phyloP scores from a whole-genome alignment of 2,888 invertebrate species.

The Agonopterix heracliana region DNA sequence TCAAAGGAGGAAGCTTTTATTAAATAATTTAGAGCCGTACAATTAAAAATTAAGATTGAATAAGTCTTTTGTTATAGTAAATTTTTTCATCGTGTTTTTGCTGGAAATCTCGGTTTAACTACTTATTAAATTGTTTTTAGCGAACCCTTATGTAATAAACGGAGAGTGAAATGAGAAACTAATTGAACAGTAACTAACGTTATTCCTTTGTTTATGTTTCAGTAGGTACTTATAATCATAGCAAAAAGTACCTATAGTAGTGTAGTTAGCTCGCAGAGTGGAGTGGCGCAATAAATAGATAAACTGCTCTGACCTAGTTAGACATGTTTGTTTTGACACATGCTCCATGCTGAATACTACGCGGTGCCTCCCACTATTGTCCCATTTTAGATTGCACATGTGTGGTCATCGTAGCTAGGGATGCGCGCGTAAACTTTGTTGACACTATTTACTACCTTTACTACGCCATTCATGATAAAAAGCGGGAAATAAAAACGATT shows the following conservation, averaged over 20 bases:
- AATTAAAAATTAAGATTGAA: constrained; percentile 63
- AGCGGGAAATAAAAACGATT: background rate
- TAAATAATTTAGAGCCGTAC: constrained; percentile 42
- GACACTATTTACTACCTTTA: constrained; percentile 8
- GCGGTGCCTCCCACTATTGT: constrained; percentile 61
- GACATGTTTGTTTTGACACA: constrained; percentile 51
- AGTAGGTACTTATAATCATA: background rate
- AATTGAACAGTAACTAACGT: too few species aligned
- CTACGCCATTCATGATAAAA: constrained; percentile 15
- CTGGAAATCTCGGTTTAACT: constrained; percentile 29
- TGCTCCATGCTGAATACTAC: constrained; percentile 15
- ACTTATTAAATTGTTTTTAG: constrained; percentile 51
- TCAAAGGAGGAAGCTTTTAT: constrained; percentile 26
- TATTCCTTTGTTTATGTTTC: background rate
- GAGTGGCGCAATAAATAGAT: constrained; percentile 8
- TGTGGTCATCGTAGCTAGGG: constrained; percentile 20
- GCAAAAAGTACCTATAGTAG: background rate
- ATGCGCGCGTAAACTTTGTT: constrained; percentile 13
- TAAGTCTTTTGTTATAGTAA: constrained; percentile 32
- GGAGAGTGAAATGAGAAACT: too few species aligned
- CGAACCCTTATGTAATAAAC: background rate
- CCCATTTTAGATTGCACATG: constrained; percentile 61
- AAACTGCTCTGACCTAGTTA: constrained; percentile 41
- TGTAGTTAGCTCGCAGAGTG: too few species aligned
- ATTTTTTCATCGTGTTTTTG: constrained; percentile 38